These are phyloP conservation scores for Liolophura sinensis DNA, from an alignment of 1,140 invertebrate species.

Conservation along the genomic window DNA sequence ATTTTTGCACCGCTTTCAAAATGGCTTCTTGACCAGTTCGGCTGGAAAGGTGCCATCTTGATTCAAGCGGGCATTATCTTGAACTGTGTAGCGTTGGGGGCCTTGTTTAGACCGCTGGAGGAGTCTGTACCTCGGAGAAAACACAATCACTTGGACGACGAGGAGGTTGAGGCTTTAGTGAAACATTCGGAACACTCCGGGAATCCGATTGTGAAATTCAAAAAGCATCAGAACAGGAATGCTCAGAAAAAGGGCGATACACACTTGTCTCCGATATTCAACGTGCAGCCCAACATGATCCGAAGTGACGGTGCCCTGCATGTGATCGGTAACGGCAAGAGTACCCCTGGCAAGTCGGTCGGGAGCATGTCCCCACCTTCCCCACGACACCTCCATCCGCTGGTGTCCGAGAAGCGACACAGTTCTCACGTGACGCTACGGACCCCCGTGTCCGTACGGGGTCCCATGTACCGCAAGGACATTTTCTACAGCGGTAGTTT, in stretches of 20 bases:
- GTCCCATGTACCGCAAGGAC: conserved; percentile 80
- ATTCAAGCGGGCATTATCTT: conserved; percentile 80
- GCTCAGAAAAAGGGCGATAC: neutral
- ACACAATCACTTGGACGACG: neutral
- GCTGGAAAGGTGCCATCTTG: conserved; percentile 67
- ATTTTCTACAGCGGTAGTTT: conserved; percentile 85
- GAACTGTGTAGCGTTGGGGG: conserved; percentile 75
- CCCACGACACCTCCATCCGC: neutral
- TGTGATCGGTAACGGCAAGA: conserved; percentile 4
- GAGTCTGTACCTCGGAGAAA: neutral
- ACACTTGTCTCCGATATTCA: neutral
- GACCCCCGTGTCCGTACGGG: conserved; percentile 59
- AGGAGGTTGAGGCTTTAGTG: neutral
- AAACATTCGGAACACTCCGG: neutral
- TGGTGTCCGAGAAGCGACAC: neutral
- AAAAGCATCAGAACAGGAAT: neutral
- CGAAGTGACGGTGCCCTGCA: conserved; percentile 31
- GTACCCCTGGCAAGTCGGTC: neutral
- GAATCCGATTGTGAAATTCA: too few species aligned
- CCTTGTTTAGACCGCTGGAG: conserved; percentile 75
- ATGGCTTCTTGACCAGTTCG: conserved; percentile 42
- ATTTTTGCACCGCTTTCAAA: conserved; percentile 48
- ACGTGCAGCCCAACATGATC: conserved; percentile 14
- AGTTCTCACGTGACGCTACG: neutral
- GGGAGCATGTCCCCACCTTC: conserved; percentile 11